These are phyloP conservation scores for Podocnemis expansa DNA, from an alignment of 2,113 vertebrate genomes.

Conservation along the genomic window DNA sequence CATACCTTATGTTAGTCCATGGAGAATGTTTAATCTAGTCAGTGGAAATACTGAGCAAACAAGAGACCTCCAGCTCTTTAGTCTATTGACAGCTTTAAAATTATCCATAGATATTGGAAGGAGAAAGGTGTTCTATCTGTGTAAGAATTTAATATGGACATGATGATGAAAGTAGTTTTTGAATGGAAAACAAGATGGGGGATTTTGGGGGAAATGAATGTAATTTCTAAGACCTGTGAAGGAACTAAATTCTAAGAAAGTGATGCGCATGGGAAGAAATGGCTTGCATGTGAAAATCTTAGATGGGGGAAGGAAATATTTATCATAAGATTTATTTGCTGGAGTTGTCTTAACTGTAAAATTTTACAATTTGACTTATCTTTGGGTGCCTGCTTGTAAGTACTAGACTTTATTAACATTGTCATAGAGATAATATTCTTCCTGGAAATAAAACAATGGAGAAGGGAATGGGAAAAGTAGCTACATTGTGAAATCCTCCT, in stretches of 20 bases:
- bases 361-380: background rate
- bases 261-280: background rate
- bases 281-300: background rate
- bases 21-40: constrained; percentile 3
- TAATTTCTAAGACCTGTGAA: background rate
- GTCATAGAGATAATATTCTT: background rate
- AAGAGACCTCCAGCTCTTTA: background rate
- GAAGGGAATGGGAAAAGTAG: background rate
- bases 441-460: background rate
- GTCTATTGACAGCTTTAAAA: background rate
- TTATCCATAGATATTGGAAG: background rate
- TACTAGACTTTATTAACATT: background rate
- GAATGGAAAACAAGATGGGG: background rate
- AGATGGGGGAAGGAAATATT: background rate
- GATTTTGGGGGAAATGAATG: background rate
- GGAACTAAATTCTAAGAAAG: background rate
- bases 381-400: background rate
- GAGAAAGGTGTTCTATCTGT: background rate
- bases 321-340: background rate
- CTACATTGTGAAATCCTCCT: background rate
- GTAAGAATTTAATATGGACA: background rate
- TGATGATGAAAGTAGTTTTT: background rate
- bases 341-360: background rate
- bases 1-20: background rate
- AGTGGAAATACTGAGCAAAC: background rate